Evolutionary conservation across 2,888 invertebrate genomes (phyloP), one percentile per base, ranked within the genome.

Genomic region (Cephus sareptanus): DNA sequence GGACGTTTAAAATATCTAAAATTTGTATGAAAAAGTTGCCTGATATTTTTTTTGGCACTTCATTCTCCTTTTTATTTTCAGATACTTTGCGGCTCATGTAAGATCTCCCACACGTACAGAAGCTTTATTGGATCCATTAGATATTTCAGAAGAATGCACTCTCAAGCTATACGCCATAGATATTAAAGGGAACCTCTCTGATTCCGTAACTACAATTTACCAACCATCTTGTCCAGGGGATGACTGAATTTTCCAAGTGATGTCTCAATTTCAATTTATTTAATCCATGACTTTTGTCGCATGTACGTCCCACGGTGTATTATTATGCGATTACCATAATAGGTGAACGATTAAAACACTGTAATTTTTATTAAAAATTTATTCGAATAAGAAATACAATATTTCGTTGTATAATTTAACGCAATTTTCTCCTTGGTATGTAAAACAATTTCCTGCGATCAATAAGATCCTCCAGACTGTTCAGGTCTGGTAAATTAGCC

Each of bases 361-460:
- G 23, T 56, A 23, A 56, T 56, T 56, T 56, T 23, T 23, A 56
- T 23, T 23, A 23, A 56, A 56, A 15, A 56, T 56, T 56, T 56
- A 56, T 56, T 56, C 56, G 9, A 23, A 56, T 56, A 56, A 56
- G 9, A 56, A 23, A 56, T 56, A 56, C 56, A 56, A 56, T 56
- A 56, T 2, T 2, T 23, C 9, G 1, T 15, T 23, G 56, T 56
- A 56, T 6, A 56, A 23, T 56, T 56, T 56, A 56, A 56, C 56
- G 56, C 12, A 82, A 78, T 40, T 83, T 86, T n/a, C 81, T 73
- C 31, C 83, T 85, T 3, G 90, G 89, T 76, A 90, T 90, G 15
- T 87, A 90, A 74, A 90, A 87, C 12, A 86, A 78, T 74, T 89
- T 90, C 30, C 90, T 84, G 35, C 90, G 87, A 79, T 90, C 90